A percentile compares a stretch with the other conserved stretches of the same genome.
phyloP scores from a whole-genome alignment of 2,888 invertebrate genomes.

The Drosophila demipolita region DNA sequence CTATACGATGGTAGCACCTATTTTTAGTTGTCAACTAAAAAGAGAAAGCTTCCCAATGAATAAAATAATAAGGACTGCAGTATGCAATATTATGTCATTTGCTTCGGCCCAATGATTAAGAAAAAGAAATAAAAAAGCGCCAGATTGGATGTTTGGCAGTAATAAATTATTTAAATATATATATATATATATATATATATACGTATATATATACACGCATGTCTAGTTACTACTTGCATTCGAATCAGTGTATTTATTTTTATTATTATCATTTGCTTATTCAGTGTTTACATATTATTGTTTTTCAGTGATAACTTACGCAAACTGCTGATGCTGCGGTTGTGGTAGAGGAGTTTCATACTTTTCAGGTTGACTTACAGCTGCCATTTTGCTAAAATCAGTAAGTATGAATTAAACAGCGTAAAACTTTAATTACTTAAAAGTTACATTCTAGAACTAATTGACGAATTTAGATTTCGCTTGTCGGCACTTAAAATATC shows the following conservation, averaged over 20 bases:
- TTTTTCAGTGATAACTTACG: constrained; percentile 71
- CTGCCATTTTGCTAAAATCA: constrained; percentile 62
- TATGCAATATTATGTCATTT: constrained; percentile 31
- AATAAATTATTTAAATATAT: neutral
- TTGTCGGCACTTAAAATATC: constrained; percentile 6
- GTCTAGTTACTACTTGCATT: constrained; percentile 1
- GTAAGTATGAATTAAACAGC: neutral
- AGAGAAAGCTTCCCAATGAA: neutral
- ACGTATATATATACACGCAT: neutral
- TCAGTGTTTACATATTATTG: constrained; percentile 31
- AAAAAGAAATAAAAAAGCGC: neutral
- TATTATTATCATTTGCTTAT: constrained; percentile 31
- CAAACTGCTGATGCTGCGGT: constrained; percentile 74
- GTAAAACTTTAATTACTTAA: neutral
- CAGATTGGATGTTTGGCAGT: neutral
- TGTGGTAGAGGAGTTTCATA: constrained; percentile 41
- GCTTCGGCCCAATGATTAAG: neutral
- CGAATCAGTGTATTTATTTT: constrained; percentile 6
- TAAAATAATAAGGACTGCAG: constrained; percentile 16
- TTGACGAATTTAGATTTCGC: neutral
- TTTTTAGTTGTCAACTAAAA: constrained; percentile 26
- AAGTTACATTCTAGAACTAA: neutral
- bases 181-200: neutral
- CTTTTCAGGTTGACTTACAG: constrained; percentile 21
- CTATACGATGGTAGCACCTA: constrained; percentile 20